Evolutionary conservation across 1,140 invertebrate genomes (phyloP), one percentile per base, ranked within the genome.

Genomic region (Pararge aegeria): DNA sequence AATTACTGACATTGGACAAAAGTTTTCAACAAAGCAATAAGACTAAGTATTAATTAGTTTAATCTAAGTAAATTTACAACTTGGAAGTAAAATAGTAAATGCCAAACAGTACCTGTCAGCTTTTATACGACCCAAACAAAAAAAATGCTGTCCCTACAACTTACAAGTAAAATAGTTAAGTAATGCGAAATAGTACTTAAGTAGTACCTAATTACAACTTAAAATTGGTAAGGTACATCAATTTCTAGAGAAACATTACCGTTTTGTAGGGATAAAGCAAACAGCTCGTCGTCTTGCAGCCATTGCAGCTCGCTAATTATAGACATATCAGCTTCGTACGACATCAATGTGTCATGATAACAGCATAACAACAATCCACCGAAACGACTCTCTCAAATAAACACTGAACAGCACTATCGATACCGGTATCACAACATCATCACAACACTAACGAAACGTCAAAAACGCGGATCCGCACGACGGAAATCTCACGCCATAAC

Each of bases 221-320:
- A n/a, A n/a, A n/a, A n/a, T n/a, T n/a, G n/a, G n/a, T n/a, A n/a
- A n/a, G n/a, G n/a, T n/a, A n/a, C n/a, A n/a, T n/a, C n/a, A n/a
- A n/a, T n/a, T n/a, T n/a, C n/a, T n/a, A n/a, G n/a, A n/a, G 38
- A 52, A 52, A 67, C 61, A 66, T 68, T 84, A 89, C 86, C 86
- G 78, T 88, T 86, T 83, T 89, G 86, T 76, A 83, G 75, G 65
- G 82, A 78, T 76, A 89, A 72, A 57, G 86, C 83, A 51, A 87
- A 86, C 53, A 87, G 66, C 74, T 89, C 86, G 75, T 86, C 83
- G 75, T 87, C 83, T 78, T 79, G 81, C 78, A 89, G 72, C 86
- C 86, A 89, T 89, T 81, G 72, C 64, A 87, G 76, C 70, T 85
- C 86, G 76, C 83, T 86, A 80, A 89, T 85, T 77, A 89, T 84